Conservation (phyloP, 2,888 invertebrate species). For the Dorcus parallelipipedus region DNA sequence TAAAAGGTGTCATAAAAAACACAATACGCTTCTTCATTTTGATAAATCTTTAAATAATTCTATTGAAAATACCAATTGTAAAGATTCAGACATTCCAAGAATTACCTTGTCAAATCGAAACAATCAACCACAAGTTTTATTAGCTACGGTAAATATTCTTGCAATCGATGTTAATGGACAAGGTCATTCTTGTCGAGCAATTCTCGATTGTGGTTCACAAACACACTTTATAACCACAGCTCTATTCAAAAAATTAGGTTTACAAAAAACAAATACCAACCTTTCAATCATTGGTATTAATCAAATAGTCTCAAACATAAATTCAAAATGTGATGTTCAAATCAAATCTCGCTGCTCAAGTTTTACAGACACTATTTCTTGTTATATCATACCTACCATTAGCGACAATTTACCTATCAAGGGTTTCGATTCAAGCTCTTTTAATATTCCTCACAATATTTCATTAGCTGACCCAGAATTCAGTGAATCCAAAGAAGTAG, state of each 20-base stretch:
- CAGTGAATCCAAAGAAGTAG: neutral
- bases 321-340: too few relatives aligned
- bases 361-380: neutral
- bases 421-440: neutral
- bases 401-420: neutral
- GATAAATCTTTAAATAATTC: neutral
- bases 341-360: neutral
- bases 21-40: neutral
- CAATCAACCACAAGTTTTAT: neutral
- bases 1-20: neutral
- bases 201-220: neutral
- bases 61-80: neutral
- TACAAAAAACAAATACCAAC: neutral
- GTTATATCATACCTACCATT: neutral
- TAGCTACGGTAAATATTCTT: neutral
- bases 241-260: neutral
- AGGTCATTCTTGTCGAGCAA: neutral
- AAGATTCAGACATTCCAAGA: neutral
- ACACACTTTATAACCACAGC: neutral
- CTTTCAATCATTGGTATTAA: neutral
- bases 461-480: constrained; percentile 11
- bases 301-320: too few relatives aligned
- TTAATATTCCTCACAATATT: constrained; percentile 7
- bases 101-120: neutral
- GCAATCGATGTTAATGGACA: neutral